Percentiles rank a stretch among this genome's conserved stretches.
These are phyloP conservation scores for Tor tambroides DNA, from an alignment of 2,113 vertebrate species.

Conservation along the genomic window DNA sequence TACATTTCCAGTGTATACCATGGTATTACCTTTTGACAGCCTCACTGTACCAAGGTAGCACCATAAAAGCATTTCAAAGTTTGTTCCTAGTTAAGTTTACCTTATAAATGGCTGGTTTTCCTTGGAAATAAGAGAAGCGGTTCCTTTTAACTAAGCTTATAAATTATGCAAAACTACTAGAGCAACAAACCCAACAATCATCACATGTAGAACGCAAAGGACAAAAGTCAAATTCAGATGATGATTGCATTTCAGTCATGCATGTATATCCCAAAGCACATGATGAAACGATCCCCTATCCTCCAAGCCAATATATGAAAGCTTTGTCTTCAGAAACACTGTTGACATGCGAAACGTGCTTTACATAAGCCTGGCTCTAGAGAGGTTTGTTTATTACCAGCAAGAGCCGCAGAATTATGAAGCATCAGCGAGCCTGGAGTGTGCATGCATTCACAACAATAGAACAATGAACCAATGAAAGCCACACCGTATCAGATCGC, in stretches of 20 bases:
- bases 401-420: slow-evolving; percentile 31
- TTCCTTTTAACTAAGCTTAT: slow-evolving; percentile 3
- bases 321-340: slow-evolving; percentile 24
- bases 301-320: slow-evolving; percentile 9
- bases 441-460: slow-evolving; percentile 24
- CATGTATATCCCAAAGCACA: not conserved
- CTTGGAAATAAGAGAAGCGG: not conserved
- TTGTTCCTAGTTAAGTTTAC: not conserved
- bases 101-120: slow-evolving; percentile 11
- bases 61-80: not conserved
- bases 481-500: not conserved
- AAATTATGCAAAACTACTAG: slow-evolving; percentile 24
- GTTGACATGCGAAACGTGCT: slow-evolving; percentile 16
- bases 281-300: slow-evolving; percentile 1
- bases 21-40: not conserved
- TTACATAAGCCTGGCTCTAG: slow-evolving; percentile 19
- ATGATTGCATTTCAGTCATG: slow-evolving; percentile 8
- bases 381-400: slow-evolving; percentile 30
- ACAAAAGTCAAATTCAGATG: slow-evolving; percentile 6
- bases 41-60: not conserved
- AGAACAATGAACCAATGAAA: not conserved
- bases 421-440: slow-evolving; percentile 2
- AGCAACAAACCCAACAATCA: slow-evolving; percentile 1
- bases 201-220: not conserved
- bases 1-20: not conserved